phyloP scores from a whole-genome alignment of 2,113 vertebrate genomes.

The Carassius auratus region DNA sequence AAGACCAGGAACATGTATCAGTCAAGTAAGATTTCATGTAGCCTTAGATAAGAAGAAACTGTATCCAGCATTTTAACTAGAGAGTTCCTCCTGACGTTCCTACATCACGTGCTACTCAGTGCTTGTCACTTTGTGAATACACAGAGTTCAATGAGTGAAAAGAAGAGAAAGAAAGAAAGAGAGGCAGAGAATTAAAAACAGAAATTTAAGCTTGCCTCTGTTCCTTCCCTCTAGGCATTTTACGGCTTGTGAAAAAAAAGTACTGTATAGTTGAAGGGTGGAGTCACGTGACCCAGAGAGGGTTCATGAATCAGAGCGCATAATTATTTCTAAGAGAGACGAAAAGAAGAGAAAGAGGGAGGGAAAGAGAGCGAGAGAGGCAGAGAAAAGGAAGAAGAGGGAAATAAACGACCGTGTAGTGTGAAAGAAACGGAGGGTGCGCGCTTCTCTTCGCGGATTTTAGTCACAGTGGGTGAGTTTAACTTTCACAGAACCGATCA shows the following conservation, averaged over 20 bases:
- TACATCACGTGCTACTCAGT: slow-evolving; percentile 49
- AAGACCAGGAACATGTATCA: not conserved
- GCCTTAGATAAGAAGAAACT: not conserved
- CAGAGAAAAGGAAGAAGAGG: slow-evolving; percentile 67
- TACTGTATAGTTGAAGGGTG: slow-evolving; percentile 91
- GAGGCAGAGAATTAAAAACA: slow-evolving; percentile 73
- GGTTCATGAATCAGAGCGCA: slow-evolving; percentile 85
- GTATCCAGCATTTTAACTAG: slow-evolving; percentile 41
- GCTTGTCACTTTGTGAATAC: slow-evolving; percentile 52
- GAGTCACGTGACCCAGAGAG: slow-evolving; percentile 85
- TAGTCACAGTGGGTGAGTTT: slow-evolving; percentile 69
- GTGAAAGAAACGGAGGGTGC: slow-evolving; percentile 65
- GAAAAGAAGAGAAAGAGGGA: slow-evolving; percentile 68
- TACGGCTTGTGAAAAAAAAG: slow-evolving; percentile 88
- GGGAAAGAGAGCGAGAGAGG: slow-evolving; percentile 67
- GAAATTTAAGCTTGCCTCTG: slow-evolving; percentile 79
- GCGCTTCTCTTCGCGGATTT: slow-evolving; percentile 59
- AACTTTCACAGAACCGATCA: slow-evolving; percentile 46
- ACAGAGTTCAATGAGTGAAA: slow-evolving; percentile 58
- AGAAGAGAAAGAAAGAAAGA: slow-evolving; percentile 67
- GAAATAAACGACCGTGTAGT: slow-evolving; percentile 66
- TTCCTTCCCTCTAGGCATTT: slow-evolving; percentile 85
- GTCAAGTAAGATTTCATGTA: not conserved
- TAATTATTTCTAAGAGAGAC: slow-evolving; percentile 82
- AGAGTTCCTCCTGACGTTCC: slow-evolving; percentile 41